phyloP scores from a whole-genome alignment of 2,113 vertebrate genomes.

The Fukomys damarensis region DNA sequence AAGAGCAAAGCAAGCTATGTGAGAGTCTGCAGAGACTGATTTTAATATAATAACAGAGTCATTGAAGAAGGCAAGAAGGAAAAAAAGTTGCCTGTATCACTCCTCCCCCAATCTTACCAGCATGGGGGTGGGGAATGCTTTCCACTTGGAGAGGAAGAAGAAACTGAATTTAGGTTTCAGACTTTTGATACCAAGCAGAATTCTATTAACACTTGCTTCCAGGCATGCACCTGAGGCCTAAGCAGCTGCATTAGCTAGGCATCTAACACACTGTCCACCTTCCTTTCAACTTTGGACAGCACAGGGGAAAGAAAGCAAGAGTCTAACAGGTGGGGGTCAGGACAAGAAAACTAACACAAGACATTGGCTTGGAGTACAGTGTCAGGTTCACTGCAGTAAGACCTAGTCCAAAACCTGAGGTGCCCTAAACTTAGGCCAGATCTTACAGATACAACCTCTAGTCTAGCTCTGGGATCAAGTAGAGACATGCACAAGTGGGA shows the following conservation, averaged over 20 bases:
- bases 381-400: neutral
- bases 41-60: neutral
- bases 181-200: neutral
- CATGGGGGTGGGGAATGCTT: neutral
- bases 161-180: neutral
- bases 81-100: neutral
- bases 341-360: no score
- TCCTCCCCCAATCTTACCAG: neutral
- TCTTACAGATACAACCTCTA: neutral
- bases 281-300: no score
- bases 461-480: neutral
- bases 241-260: neutral
- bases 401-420: neutral
- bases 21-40: neutral
- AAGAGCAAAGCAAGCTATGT: neutral
- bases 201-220: no score
- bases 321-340: no score
- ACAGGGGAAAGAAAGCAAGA: neutral
- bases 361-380: neutral
- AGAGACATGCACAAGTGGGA: neutral
- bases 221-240: neutral
- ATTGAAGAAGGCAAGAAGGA: neutral
- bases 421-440: neutral
- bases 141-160: neutral
- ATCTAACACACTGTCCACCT: neutral